Base-by-base conservation (phyloP, 2,797 vertebrate genomes). In the Potorous gilbertii region DNA sequence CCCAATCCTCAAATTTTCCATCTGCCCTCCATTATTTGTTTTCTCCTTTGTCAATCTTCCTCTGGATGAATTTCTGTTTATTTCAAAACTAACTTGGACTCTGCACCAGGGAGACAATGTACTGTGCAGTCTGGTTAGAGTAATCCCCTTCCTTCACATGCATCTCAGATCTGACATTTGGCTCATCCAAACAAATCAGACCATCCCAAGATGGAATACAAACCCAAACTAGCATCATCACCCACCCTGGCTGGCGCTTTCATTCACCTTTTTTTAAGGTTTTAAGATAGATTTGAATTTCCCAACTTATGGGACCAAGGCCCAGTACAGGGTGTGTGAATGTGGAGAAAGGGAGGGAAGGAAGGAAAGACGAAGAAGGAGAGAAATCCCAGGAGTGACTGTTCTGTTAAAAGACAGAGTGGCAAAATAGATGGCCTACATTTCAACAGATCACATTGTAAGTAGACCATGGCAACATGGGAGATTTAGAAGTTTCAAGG, bases 11-110 rank as follows among this genome's bases (percentile, higher is more conserved):
- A 66, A 91, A 92, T 96, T 96, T 96, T 96, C 97, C 96, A 94
- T 97, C 95, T 97, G 92, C 93, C 87, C 91, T 90, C 55, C 95
- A 97, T 98, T 97, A 96, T 98, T 97, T 98, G 93, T 96, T 96
- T 97, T 97, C 96, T 92, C 90, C 96, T 96, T 95, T 98, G 96
- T 97, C 92, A 90, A 46, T 95, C 95, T 94, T 56, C 55, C 55
- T 91, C 93, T 93, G 93, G 91, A 96, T 81, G 94, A 90, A 92
- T 96, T 97, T 97, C 95, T 97, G 96, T 98, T 96, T 97, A 96
- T 98, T 97, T 98, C 96, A 90, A 94, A 93, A 94, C 94, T 96
- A 96, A 96, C 97, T 98, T 94, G 91, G 95, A 52, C 95, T 46
- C 8, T 54, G 96, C 81, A 96, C 95, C 93, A 95, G 91, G 97